Percentiles rank a stretch among this genome's conserved stretches.
Conservation (phyloP, 2,113 vertebrate genomes). For the Dicerorhinus sumatrensis region DNA sequence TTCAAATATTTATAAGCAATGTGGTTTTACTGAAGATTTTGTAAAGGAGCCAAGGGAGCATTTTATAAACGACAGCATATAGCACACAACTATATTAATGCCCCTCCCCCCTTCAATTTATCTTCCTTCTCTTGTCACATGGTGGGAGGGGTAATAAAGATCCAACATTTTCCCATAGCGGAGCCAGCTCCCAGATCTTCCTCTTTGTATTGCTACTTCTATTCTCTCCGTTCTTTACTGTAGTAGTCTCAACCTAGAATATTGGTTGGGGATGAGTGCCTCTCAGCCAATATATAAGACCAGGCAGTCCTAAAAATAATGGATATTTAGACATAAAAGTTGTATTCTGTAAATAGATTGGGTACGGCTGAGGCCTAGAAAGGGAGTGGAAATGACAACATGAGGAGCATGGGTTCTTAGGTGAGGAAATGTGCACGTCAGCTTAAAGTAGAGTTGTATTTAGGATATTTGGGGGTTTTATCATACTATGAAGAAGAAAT, state of each 20-base stretch:
- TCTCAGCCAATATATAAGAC: background rate
- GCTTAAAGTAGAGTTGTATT: conserved; percentile 23
- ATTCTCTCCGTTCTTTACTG: background rate
- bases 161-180: background rate
- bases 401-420: background rate
- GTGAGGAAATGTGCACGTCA: background rate
- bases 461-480: background rate
- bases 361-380: background rate
- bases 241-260: background rate
- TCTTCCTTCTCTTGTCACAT: background rate
- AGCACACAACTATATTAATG: background rate
- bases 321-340: background rate
- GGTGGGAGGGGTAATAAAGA: background rate
- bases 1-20: conserved; percentile 45
- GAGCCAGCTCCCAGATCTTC: background rate
- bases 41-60: background rate
- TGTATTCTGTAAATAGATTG: background rate
- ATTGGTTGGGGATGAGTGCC: background rate
- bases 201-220: background rate
- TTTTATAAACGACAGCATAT: background rate
- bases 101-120: background rate
- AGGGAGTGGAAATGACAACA: background rate
- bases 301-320: background rate
- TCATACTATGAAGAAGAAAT: background rate
- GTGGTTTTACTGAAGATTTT: background rate